These are phyloP conservation scores for Drosophila tsacasi DNA, from an alignment of 1,140 invertebrate species.

Conservation along the genomic window DNA sequence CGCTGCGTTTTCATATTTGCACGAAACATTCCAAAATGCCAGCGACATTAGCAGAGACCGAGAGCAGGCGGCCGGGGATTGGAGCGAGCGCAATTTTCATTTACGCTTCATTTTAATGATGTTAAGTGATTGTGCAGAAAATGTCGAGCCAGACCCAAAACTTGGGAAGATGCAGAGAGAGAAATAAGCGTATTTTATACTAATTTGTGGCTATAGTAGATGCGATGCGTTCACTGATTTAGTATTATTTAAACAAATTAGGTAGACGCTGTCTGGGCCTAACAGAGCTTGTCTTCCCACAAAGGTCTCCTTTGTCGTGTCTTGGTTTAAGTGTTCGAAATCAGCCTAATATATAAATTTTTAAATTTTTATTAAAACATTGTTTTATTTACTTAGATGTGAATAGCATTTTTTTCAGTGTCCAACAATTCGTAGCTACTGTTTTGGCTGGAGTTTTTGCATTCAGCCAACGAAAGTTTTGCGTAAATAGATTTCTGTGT, in stretches of 20 bases:
- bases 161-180: neutral
- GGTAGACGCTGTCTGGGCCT: fast-evolving
- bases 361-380: too few species aligned
- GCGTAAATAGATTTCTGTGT: slow-evolving; percentile 74
- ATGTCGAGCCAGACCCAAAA: slow-evolving; percentile 56
- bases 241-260: too few species aligned
- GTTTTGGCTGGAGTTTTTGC: slow-evolving; percentile 65
- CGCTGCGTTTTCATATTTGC: slow-evolving; percentile 74
- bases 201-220: too few species aligned
- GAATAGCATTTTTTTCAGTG: neutral
- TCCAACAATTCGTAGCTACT: slow-evolving; percentile 8
- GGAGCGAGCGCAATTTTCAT: slow-evolving; percentile 75
- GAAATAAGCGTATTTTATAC: neutral
- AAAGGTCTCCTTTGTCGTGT: too few species aligned
- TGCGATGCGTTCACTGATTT: too few species aligned
- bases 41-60: slow-evolving; percentile 66
- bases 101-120: slow-evolving; percentile 84
- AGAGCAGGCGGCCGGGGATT: slow-evolving; percentile 15
- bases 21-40: slow-evolving; percentile 73
- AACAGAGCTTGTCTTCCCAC: too few species aligned
- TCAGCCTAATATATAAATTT: too few species aligned
- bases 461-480: slow-evolving; percentile 70
- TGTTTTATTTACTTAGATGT: too few species aligned
- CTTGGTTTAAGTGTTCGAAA: too few species aligned
- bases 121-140: slow-evolving; percentile 84